phyloP scores from a whole-genome alignment of 2,888 invertebrate genomes.

The Drosophila acutilabella region DNA sequence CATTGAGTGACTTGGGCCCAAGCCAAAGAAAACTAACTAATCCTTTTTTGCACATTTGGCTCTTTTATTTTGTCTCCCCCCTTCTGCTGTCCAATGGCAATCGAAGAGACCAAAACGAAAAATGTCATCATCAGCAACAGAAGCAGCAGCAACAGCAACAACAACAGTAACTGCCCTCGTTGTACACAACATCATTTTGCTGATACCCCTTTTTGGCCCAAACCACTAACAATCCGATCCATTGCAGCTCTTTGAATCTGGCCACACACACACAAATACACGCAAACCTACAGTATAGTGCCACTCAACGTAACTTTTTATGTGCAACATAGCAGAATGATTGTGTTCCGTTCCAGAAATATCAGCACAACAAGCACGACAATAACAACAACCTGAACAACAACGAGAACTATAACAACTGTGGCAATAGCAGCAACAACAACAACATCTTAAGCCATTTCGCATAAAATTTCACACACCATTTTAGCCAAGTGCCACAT shows the following conservation, averaged over 20 bases:
- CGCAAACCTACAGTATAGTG: constrained; percentile 42
- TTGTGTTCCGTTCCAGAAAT: constrained; percentile 81
- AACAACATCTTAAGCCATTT: constrained; percentile 74
- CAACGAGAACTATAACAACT: constrained; percentile 33
- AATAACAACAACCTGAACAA: constrained; percentile 49
- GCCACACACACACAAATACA: constrained; percentile 23
- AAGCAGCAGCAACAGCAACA: constrained; percentile 63
- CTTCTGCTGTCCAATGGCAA: constrained; percentile 58
- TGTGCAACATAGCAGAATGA: constrained; percentile 80
- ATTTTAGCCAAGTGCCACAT: constrained; percentile 83
- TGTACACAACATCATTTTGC: neutral
- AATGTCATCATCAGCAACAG: constrained; percentile 75
- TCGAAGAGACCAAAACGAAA: constrained; percentile 70
- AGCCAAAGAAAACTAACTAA: constrained; percentile 65
- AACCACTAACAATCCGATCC: constrained; percentile 48
- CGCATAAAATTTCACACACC: constrained; percentile 83
- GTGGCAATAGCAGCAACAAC: constrained; percentile 22
- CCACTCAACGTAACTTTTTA: constrained; percentile 80
- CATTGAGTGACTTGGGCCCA: constrained; percentile 62
- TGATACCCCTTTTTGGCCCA: neutral
- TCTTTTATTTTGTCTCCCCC: constrained; percentile 20
- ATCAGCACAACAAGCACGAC: constrained; percentile 76
- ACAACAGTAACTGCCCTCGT: constrained; percentile 30
- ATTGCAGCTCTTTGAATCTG: constrained; percentile 55
- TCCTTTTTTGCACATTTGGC: constrained; percentile 73